Percentiles rank a stretch among this genome's conserved stretches.
These are phyloP conservation scores for Peromyscus leucopus DNA, from an alignment of 2,113 vertebrate species.

Conservation along the genomic window DNA sequence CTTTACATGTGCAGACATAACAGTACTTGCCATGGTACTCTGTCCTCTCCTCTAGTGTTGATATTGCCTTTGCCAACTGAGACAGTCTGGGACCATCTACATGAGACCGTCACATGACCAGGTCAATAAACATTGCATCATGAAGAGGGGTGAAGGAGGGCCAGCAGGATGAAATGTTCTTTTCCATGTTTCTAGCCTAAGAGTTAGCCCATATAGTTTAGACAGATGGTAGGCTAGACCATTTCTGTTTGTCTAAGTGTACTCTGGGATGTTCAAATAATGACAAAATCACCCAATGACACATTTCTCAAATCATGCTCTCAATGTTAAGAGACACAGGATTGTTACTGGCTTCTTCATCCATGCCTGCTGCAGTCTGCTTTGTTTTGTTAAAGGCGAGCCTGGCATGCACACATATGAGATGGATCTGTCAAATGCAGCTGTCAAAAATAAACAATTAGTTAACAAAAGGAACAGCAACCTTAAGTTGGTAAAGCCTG, in stretches of 20 bases:
- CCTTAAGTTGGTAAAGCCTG: background rate
- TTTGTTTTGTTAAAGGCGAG: slow-evolving; percentile 24
- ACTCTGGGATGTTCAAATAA: background rate
- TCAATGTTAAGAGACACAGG: background rate
- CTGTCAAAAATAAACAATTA: background rate
- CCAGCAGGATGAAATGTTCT: background rate
- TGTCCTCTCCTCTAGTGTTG: background rate
- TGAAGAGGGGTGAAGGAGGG: background rate
- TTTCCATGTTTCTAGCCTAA: background rate
- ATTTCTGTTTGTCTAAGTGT: background rate
- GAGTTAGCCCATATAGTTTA: background rate
- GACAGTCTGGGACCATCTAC: background rate
- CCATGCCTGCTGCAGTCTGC: background rate
- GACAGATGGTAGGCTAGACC: no score
- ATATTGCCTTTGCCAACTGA: no score
- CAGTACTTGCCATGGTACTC: background rate
- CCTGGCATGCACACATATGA: background rate
- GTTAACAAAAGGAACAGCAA: background rate
- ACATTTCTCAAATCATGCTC: background rate
- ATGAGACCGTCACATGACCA: background rate
- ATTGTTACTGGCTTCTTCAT: background rate
- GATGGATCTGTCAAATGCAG: slow-evolving; percentile 28
- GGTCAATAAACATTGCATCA: background rate
- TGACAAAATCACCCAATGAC: background rate
- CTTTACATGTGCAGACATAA: background rate